Evolutionary conservation across 2,113 vertebrate species (phyloP), one percentile per base, ranked within the genome.

Genomic region (Gasterosteus aculeatus): DNA sequence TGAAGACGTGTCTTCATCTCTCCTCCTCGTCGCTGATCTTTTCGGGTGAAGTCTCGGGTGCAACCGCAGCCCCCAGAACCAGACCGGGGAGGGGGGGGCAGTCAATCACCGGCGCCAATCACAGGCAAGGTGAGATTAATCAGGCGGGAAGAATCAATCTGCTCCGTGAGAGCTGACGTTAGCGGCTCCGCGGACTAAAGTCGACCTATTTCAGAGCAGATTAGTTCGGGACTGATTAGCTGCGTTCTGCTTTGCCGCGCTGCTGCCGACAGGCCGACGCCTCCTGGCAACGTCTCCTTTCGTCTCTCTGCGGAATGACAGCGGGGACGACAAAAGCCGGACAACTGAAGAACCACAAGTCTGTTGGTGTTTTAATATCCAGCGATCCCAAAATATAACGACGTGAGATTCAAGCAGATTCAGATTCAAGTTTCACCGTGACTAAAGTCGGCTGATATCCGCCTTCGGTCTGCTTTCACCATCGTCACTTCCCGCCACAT

Each of bases 131-230:
- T 58, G 77, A 77, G 79, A 77, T 80, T 75, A 87, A 87, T 82
- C 82, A 87, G 69, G 72, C 72, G 14, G 39, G 80, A 80, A 71
- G 79, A 85, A 87, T 78, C 83, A 38, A 75, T 83, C 80, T 80
- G 62, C 80, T 69, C 46, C 70, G 71, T 80, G 73, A 71, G 46
- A 65, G 70, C 51, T 69, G 7, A 31, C 49, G 82, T 60, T 77
- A 82, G 74, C 44, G 19, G 44, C 72, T 69, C 33, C 3, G 66
- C 66, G 76, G 65, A 74, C 11, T 60, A n/a, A 68, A 44, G 73
- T 63, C 46, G 62, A 49, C 73, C 82, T 74, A 54, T 77, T 79
- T 80, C 31, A 69, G 58, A 57, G n/a, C 10, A 9, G 75, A 85
- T 83, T 81, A 83, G 80, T 78, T 75, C 69, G 26, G 57, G 61